Percentiles rank a stretch among this genome's conserved stretches.
Evolutionary conservation across 2,888 invertebrate species (phyloP).

Genomic region (Dermolepida albohirtum): DNA sequence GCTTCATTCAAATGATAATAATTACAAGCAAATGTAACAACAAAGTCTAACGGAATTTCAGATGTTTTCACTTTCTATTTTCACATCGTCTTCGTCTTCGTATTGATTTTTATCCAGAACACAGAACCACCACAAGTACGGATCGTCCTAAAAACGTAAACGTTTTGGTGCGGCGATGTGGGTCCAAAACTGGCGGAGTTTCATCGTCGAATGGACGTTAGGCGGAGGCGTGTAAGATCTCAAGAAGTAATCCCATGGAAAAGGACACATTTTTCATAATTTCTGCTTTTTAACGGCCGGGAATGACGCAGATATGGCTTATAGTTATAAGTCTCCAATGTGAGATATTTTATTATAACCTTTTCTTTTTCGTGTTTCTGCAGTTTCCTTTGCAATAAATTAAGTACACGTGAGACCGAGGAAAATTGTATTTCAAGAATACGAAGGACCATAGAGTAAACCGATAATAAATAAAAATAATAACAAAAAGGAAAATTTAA

Average conservation of each 20-base stretch:
- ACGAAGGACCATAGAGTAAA: no score
- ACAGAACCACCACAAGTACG: conserved; percentile 39
- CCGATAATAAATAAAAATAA: no score
- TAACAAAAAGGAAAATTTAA: no score
- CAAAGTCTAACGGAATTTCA: conserved; percentile 49
- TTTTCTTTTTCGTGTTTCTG: conserved; percentile 12
- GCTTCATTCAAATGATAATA: neutral
- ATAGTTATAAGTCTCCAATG: conserved; percentile 42
- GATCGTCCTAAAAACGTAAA: conserved; percentile 56
- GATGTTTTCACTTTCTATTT: conserved; percentile 57
- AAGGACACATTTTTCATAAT: conserved; percentile 59
- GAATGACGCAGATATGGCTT: conserved; percentile 42
- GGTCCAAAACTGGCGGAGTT: no score
- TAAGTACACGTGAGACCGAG: no score
- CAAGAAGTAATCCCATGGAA: conserved; percentile 56
- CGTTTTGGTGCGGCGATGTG: conserved; percentile 21
- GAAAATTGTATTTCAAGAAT: no score
- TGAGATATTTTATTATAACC: conserved; percentile 36
- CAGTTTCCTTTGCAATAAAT: no score
- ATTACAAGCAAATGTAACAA: conserved; percentile 40
- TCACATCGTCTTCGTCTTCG: conserved; percentile 54
- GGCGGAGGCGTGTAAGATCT: conserved; percentile 41
- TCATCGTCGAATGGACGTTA: conserved; percentile 9
- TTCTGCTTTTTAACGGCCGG: conserved; percentile 50
- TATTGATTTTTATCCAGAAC: conserved; percentile 59